Conservation (phyloP, 2,888 invertebrate species). For the Plagodis dolabraria region DNA sequence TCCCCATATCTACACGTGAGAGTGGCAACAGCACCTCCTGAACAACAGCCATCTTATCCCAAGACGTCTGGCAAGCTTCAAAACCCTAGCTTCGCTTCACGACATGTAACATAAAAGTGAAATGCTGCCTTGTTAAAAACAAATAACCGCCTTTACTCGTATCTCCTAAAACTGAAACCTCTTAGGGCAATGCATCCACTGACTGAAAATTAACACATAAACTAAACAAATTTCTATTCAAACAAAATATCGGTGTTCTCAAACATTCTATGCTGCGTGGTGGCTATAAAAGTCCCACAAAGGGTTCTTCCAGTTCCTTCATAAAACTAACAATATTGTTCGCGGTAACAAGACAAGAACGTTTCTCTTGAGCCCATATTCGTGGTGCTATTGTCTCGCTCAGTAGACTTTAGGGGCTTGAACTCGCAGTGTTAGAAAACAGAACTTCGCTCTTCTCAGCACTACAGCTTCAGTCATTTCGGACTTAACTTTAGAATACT, state of each 20-base stretch:
- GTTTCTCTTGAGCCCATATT: slow-evolving; percentile 78
- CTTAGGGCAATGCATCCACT: too few species aligned
- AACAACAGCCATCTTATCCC: too few species aligned
- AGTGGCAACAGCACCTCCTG: too few species aligned
- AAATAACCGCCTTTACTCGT: too few species aligned
- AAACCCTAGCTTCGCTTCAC: too few species aligned
- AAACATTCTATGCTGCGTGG: slow-evolving; percentile 30
- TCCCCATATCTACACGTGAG: too few species aligned
- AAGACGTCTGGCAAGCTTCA: too few species aligned
- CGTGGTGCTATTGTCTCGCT: slow-evolving; percentile 76
- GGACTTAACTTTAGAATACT: too few species aligned
- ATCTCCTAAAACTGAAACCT: too few species aligned
- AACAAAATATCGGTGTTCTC: slow-evolving; percentile 27
- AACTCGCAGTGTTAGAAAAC: slow-evolving; percentile 64
- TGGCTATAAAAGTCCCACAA: slow-evolving; percentile 63
- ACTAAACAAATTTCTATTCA: slow-evolving; percentile 5
- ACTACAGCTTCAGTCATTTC: neutral
- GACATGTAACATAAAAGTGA: too few species aligned
- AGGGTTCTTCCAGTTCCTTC: slow-evolving; percentile 72
- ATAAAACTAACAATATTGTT: slow-evolving; percentile 83
- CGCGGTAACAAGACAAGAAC: slow-evolving; percentile 79
- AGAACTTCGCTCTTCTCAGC: slow-evolving; percentile 8
- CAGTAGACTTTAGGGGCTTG: slow-evolving; percentile 76
- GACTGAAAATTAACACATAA: neutral
- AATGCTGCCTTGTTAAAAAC: too few species aligned